These are phyloP conservation scores for Trichomycterus rosablanca DNA, from an alignment of 2,113 vertebrate genomes.

Conservation along the genomic window DNA sequence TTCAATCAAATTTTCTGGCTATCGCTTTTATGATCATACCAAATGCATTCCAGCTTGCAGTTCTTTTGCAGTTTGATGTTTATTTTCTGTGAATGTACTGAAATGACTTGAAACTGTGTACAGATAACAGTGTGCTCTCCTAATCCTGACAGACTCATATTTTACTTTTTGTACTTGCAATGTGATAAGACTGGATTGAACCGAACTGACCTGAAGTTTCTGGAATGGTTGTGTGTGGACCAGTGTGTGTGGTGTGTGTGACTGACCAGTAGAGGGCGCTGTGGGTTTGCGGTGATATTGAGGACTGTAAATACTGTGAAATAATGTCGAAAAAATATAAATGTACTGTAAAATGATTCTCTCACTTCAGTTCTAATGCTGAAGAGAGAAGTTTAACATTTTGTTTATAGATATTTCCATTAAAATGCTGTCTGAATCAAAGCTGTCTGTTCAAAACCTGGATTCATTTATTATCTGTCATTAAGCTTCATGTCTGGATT, in stretches of 20 bases:
- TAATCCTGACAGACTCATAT: conserved; percentile 38
- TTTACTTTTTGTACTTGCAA: conserved; percentile 40
- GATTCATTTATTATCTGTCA: not conserved
- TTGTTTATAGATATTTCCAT: conserved; percentile 59
- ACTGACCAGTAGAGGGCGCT: conserved; percentile 33
- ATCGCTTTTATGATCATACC: conserved; percentile 41
- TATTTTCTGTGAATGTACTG: conserved; percentile 59
- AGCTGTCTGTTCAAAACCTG: not conserved
- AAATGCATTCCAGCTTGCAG: conserved; percentile 51
- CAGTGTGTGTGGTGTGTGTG: conserved; percentile 18
- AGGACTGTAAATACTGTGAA: conserved; percentile 66
- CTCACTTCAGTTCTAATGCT: conserved; percentile 49
- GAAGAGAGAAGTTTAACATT: conserved; percentile 57
- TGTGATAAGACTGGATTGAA: conserved; percentile 32
- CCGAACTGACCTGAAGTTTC: conserved; percentile 37
- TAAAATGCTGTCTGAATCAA: conserved; percentile 54
- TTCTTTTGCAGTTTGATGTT: conserved; percentile 53
- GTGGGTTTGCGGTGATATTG: conserved; percentile 24
- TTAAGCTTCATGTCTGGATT: too few species aligned
- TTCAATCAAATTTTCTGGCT: not conserved
- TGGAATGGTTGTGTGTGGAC: conserved; percentile 14
- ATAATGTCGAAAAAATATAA: conserved; percentile 55
- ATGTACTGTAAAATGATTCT: conserved; percentile 61
- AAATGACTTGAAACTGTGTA: conserved; percentile 52
- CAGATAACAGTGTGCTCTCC: conserved; percentile 44